A percentile compares a stretch with the other conserved stretches of the same genome.
Conservation (phyloP, 2,113 vertebrate species). For the Erythrolamprus reginae region DNA sequence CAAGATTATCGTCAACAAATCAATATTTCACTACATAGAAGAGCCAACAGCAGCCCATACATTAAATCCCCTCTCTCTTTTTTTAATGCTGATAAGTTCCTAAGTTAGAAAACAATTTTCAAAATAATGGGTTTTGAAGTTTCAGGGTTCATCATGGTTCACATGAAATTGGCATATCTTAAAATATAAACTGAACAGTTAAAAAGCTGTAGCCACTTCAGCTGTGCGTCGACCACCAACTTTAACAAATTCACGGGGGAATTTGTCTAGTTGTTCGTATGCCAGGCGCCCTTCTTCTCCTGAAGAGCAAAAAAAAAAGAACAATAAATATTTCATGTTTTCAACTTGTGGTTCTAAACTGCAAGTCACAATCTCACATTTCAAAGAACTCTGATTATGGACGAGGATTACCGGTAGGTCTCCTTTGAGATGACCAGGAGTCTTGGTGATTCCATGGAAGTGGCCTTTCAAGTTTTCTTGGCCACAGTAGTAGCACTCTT, state of each 20-base stretch:
- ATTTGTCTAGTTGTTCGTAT: constrained; percentile 87
- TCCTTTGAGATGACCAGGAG: neutral
- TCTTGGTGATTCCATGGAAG: neutral
- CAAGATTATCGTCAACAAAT: constrained; percentile 16
- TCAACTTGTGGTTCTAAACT: neutral
- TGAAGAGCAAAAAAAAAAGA: constrained; percentile 50
- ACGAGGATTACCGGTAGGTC: neutral
- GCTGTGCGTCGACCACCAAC: constrained; percentile 75
- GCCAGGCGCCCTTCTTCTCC: constrained; percentile 92
- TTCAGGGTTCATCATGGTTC: constrained; percentile 26
- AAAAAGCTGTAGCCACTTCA: constrained; percentile 85
- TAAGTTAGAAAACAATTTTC: constrained; percentile 31
- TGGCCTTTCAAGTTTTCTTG: neutral
- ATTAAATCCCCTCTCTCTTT: constrained; percentile 1
- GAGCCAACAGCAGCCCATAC: constrained; percentile 18
- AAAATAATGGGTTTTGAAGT: neutral
- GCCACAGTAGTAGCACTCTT: neutral
- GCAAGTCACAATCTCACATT: neutral
- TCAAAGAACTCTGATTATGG: neutral
- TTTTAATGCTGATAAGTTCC: constrained; percentile 10
- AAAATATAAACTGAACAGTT: constrained; percentile 18
- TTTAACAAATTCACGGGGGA: constrained; percentile 78
- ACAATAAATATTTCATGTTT: neutral
- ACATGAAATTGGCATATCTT: neutral
- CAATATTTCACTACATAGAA: constrained; percentile 29